These are phyloP conservation scores for Altica lythri DNA, from an alignment of 2,888 invertebrate species.

Conservation along the genomic window DNA sequence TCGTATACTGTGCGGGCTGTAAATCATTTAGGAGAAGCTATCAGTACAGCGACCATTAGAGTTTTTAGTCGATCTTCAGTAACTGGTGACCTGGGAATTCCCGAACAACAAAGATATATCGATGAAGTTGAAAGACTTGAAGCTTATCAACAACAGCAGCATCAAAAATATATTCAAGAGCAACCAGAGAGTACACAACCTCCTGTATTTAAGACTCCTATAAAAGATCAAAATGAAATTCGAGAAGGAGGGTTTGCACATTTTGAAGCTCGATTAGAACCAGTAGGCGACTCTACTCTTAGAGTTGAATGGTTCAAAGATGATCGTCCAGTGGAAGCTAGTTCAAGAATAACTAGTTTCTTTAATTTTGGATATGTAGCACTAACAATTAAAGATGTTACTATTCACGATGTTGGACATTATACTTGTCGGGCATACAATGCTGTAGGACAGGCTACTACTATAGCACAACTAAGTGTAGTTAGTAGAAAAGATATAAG, in stretches of 20 bases:
- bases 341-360: conserved; percentile 90
- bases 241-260: conserved; percentile 94
- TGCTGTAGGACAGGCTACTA: conserved; percentile 82
- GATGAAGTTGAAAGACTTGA: conserved; percentile 91
- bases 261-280: conserved; percentile 93
- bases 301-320: conserved; percentile 93
- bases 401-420: conserved; percentile 85
- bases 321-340: conserved; percentile 87
- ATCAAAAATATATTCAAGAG: conserved; percentile 80
- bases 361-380: conserved; percentile 96
- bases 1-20: conserved; percentile 91
- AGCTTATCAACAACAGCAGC: conserved; percentile 82
- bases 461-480: conserved; percentile 80
- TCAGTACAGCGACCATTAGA: conserved; percentile 78
- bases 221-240: conserved; percentile 83
- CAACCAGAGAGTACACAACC: conserved; percentile 77
- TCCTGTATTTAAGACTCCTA: conserved; percentile 87
- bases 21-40: conserved; percentile 88
- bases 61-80: conserved; percentile 80
- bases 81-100: conserved; percentile 80
- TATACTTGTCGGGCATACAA: conserved; percentile 91
- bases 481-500: conserved; percentile 84
- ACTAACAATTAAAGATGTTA: conserved; percentile 88
- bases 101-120: conserved; percentile 88
- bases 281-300: conserved; percentile 87